Percentiles rank a stretch among this genome's conserved stretches.
phyloP scores from a whole-genome alignment of 2,888 invertebrate genomes.

The Isoperla grammatica region DNA sequence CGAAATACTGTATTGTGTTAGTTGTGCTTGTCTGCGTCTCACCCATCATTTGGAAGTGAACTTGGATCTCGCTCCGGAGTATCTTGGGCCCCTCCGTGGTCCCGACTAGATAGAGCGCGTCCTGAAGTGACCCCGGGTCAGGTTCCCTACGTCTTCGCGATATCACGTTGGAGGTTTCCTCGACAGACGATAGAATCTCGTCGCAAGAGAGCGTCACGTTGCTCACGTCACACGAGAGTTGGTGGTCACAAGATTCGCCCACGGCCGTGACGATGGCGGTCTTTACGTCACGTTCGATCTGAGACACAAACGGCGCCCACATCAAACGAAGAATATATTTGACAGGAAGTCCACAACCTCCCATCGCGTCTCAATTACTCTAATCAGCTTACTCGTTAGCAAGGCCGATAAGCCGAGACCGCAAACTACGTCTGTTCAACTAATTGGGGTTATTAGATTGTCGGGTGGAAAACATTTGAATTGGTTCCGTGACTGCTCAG shows the following conservation, averaged over 20 bases:
- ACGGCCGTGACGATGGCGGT: background rate
- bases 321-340: too few species aligned
- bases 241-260: conserved; percentile 31
- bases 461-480: too few species aligned
- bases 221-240: conserved; percentile 32
- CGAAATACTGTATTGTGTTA: too few species aligned
- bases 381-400: too few species aligned
- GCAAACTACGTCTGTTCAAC: too few species aligned
- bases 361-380: too few species aligned
- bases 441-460: too few species aligned
- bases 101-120: conserved; percentile 8
- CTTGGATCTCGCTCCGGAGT: conserved; percentile 37
- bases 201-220: conserved; percentile 34
- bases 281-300: background rate
- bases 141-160: conserved; percentile 22
- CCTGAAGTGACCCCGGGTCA: background rate
- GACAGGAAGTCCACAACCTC: too few species aligned
- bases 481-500: too few species aligned
- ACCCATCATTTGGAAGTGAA: conserved; percentile 39
- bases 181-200: conserved; percentile 30
- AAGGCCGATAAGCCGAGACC: too few species aligned
- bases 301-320: too few species aligned
- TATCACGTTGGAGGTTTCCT: conserved; percentile 33
- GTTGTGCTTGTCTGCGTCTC: too few species aligned
- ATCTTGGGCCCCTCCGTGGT: conserved; percentile 23